Base-by-base conservation (phyloP, 1,140 invertebrate species). In the Panagrolaimus sp. region DNA sequence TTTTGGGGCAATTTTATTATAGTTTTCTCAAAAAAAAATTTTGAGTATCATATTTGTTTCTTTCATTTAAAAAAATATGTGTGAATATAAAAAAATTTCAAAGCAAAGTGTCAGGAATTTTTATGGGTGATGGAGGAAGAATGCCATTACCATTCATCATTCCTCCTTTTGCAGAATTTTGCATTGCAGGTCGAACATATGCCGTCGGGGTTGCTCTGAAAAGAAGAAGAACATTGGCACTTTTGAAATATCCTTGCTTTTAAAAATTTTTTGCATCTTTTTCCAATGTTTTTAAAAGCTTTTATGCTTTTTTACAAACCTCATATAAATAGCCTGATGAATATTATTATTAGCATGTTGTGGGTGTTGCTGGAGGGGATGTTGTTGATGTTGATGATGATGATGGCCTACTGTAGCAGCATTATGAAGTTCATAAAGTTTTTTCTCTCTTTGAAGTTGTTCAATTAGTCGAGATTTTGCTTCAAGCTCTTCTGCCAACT, bases 31-130 rank as follows among this genome's bases (percentile, higher is more conserved):
- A 38, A 38, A 38, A 38, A 4, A 38, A n/a, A n/a, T 4, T 38
- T 38, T 38, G 32, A 38, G 32, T 38, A 38, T 38, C 32, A 38
- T 38, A 4, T 38, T 2, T 38, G n/a, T 38, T 38, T 38, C 7
- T 38, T 38, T 38, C 32, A 38, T n/a, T n/a, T n/a, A 38, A 38
- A 38, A 38, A 24, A 63, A 63, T 38, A 63, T 63, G n/a, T n/a
- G n/a, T n/a, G n/a, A n/a, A n/a, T n/a, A n/a, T n/a, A n/a, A n/a
- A n/a, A n/a, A n/a, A n/a, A n/a, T 38, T 73, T 38, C 32, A 38
- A 43, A 65, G 71, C 66, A 73, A 48, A 0, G 72, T 73, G 47
- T 74, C 73, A 65, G 75, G 73, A 32, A 70, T 48, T 63, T 74
- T 74, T 10, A 75, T 43, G 8, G 73, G 73, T 48, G 68, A 62